These are phyloP conservation scores for Punctoribates punctum DNA, from an alignment of 2,888 invertebrate species.

Conservation along the genomic window DNA sequence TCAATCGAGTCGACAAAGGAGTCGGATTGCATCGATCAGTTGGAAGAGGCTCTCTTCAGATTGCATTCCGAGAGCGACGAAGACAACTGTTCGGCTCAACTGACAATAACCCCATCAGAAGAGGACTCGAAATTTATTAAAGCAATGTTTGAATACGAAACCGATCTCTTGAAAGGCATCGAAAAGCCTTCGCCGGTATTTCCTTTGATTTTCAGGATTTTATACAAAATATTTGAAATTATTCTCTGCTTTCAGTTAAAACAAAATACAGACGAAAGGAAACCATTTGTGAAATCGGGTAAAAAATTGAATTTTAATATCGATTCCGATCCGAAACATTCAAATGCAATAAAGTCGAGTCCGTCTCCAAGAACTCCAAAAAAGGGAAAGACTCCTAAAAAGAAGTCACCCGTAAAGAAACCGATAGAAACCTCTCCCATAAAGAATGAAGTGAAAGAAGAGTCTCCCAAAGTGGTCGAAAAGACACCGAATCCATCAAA, in stretches of 20 bases:
- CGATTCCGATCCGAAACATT: background rate
- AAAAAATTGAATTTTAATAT: background rate
- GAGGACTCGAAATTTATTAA: background rate
- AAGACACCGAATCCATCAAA: too few species aligned
- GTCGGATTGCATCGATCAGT: background rate
- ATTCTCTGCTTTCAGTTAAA: background rate
- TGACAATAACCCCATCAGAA: background rate
- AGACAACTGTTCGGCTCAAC: background rate
- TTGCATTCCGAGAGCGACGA: background rate
- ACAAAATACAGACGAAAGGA: background rate
- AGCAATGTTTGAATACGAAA: background rate
- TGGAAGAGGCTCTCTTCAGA: background rate
- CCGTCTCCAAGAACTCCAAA: background rate
- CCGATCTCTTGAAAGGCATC: slow-evolving; percentile 2
- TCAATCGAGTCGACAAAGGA: background rate
- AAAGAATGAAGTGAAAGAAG: too few species aligned
- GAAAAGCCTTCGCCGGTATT: slow-evolving; percentile 13
- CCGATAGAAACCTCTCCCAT: too few species aligned
- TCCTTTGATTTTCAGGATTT: too few species aligned
- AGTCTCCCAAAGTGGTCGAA: too few species aligned
- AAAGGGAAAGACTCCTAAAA: background rate
- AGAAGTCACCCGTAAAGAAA: background rate
- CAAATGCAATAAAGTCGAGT: background rate
- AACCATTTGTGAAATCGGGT: background rate
- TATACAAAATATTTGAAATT: background rate